Conservation (phyloP, 64 coral and sea anemone species). For the Acropora tenuis region DNA sequence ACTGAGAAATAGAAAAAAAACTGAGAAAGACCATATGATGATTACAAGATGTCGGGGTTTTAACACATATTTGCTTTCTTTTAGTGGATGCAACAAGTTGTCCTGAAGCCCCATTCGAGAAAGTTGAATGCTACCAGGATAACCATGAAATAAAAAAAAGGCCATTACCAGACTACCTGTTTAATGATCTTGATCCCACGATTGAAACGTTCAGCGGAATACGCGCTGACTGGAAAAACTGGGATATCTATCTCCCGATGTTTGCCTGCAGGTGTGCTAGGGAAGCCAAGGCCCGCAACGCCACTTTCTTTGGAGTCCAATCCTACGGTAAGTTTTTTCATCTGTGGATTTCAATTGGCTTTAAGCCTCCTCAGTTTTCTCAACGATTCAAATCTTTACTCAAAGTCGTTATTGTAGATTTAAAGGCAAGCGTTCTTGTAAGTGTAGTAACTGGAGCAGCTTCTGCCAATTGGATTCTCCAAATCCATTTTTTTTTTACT, state of each 20-base stretch:
- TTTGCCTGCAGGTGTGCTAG: slow-evolving; percentile 73
- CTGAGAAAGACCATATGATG: too few species aligned
- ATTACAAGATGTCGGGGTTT: too few species aligned
- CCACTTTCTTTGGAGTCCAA: slow-evolving; percentile 66
- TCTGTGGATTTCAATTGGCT: too few species aligned
- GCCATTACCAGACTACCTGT: slow-evolving; percentile 63
- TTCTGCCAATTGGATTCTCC: too few species aligned
- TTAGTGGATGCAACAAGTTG: slow-evolving; percentile 32
- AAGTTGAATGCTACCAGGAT: slow-evolving; percentile 53
- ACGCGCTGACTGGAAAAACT: slow-evolving; percentile 58
- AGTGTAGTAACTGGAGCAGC: too few species aligned
- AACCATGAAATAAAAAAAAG: neutral
- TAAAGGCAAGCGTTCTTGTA: too few species aligned
- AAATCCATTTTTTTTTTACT: too few species aligned
- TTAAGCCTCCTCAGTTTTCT: too few species aligned
- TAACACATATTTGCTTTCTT: neutral
- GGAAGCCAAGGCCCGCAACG: slow-evolving; percentile 36
- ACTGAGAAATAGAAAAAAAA: too few species aligned
- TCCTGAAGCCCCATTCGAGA: slow-evolving; percentile 14
- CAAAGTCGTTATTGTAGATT: too few species aligned
- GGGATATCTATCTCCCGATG: slow-evolving; percentile 55
- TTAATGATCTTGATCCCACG: slow-evolving; percentile 63
- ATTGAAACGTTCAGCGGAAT: slow-evolving; percentile 48
- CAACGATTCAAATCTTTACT: too few species aligned
- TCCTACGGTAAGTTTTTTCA: slow-evolving; percentile 5